A percentile compares a stretch with the other conserved stretches of the same genome.
Evolutionary conservation across 2,113 vertebrate genomes (phyloP).

Genomic region (Eleginops maclovinus): DNA sequence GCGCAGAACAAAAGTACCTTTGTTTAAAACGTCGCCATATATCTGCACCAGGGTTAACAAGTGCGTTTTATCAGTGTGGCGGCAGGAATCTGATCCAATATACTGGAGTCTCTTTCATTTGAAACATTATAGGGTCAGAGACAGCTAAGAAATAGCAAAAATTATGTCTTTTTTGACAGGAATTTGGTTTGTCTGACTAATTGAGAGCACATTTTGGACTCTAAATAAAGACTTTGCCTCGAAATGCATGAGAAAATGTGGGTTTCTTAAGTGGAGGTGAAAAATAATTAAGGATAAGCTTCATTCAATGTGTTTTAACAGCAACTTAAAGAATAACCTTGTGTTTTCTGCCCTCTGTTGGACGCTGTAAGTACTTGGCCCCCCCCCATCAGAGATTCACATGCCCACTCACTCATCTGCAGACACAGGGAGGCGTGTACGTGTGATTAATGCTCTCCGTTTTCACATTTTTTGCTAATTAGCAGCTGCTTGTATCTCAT

Average conservation of each 20-base stretch:
- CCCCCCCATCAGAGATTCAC: constrained; percentile 4
- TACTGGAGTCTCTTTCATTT: neutral
- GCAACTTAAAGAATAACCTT: neutral
- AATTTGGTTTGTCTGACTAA: neutral
- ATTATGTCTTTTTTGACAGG: neutral
- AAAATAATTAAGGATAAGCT: neutral
- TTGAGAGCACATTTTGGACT: neutral
- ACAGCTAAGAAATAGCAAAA: too few relatives aligned
- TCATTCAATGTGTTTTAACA: neutral
- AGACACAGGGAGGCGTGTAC: constrained; percentile 63
- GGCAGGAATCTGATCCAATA: neutral
- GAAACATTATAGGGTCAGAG: neutral
- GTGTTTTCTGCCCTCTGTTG: constrained; percentile 68
- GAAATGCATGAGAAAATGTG: neutral
- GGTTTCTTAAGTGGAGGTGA: neutral
- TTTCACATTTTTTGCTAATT: constrained; percentile 62
- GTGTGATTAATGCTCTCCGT: constrained; percentile 62
- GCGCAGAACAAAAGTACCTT: constrained; percentile 4
- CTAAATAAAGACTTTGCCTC: too few relatives aligned
- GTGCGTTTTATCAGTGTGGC: constrained; percentile 16
- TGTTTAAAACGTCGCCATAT: constrained; percentile 41
- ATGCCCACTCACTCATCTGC: constrained; percentile 55
- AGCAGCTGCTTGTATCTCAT: constrained; percentile 48
- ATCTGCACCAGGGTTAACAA: constrained; percentile 38
- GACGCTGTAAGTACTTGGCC: neutral